A percentile compares a stretch with the other conserved stretches of the same genome.
These are phyloP conservation scores for Plagodis pulveraria DNA, from an alignment of 2,888 invertebrate species.

Conservation along the genomic window DNA sequence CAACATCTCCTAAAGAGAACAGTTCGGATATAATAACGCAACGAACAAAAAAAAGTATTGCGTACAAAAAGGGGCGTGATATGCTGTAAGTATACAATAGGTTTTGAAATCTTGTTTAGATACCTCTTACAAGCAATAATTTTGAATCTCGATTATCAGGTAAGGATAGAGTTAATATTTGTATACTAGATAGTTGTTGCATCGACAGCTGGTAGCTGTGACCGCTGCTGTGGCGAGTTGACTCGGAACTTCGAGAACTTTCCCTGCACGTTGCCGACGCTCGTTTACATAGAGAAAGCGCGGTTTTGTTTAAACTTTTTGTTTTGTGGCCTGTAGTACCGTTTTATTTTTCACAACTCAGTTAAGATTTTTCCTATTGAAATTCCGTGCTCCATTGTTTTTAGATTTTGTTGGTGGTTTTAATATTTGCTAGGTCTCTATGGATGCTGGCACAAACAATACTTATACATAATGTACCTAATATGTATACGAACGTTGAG, in stretches of 20 bases:
- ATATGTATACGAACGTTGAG: too few species aligned
- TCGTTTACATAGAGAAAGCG: constrained; percentile 78
- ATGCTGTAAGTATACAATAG: too few species aligned
- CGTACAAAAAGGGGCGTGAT: too few species aligned
- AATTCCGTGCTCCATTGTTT: background rate
- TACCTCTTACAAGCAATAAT: too few species aligned
- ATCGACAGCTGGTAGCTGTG: constrained; percentile 20
- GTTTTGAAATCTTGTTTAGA: too few species aligned
- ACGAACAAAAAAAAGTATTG: too few species aligned
- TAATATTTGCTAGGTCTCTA: background rate
- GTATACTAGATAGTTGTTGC: constrained; percentile 5
- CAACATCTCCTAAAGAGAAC: too few species aligned
- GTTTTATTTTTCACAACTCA: constrained; percentile 61
- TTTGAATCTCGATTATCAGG: too few species aligned
- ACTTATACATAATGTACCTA: too few species aligned
- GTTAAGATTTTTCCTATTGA: constrained; percentile 38
- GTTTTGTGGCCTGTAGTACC: constrained; percentile 66
- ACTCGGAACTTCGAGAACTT: constrained; percentile 55
- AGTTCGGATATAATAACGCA: too few species aligned
- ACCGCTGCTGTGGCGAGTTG: constrained; percentile 29
- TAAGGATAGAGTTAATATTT: background rate
- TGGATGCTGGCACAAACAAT: too few species aligned
- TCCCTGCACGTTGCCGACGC: constrained; percentile 49
- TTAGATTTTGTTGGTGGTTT: constrained; percentile 39
- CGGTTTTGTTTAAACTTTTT: constrained; percentile 68